Percentiles rank a stretch among this genome's conserved stretches.
Conservation (phyloP, 2,113 vertebrate species). For the Ceyx melanurus region DNA sequence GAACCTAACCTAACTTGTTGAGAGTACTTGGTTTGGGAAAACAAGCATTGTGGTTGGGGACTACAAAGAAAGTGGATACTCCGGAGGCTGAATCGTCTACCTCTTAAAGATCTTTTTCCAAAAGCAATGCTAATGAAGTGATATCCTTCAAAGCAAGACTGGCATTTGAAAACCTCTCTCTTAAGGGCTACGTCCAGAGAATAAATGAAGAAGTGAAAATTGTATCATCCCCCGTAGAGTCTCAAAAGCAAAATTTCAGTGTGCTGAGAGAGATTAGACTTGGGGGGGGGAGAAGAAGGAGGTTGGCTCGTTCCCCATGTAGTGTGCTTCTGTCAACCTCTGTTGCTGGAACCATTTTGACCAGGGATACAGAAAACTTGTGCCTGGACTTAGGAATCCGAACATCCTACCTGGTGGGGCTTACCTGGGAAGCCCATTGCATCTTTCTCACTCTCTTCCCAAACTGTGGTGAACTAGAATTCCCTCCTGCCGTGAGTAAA, state of each 20-base stretch:
- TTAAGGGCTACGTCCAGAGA: slow-evolving; percentile 23
- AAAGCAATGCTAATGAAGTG: slow-evolving; percentile 42
- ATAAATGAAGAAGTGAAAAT: slow-evolving; percentile 54
- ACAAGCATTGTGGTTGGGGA: slow-evolving; percentile 16
- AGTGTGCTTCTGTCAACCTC: background rate
- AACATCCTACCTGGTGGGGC: background rate
- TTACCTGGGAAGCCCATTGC: fast-evolving
- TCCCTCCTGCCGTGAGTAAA: slow-evolving; percentile 8
- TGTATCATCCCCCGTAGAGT: slow-evolving; percentile 31
- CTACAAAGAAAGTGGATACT: background rate
- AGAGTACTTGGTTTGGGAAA: slow-evolving; percentile 47
- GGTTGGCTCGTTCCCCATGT: background rate
- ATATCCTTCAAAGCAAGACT: slow-evolving; percentile 47
- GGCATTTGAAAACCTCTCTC: slow-evolving; percentile 31
- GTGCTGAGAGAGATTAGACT: slow-evolving; percentile 11
- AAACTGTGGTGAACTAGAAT: background rate
- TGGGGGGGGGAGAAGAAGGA: background rate
- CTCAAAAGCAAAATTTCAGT: slow-evolving; percentile 22
- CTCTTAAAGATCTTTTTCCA: slow-evolving; percentile 45
- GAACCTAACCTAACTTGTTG: slow-evolving; percentile 26
- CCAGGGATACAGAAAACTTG: background rate
- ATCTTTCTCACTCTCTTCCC: background rate
- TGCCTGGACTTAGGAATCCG: slow-evolving; percentile 37
- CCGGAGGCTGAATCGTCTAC: background rate
- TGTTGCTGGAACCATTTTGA: slow-evolving; percentile 40